These are phyloP conservation scores for Pseudomyrmex dendroicus DNA, from an alignment of 1,140 invertebrate species.

Conservation along the genomic window DNA sequence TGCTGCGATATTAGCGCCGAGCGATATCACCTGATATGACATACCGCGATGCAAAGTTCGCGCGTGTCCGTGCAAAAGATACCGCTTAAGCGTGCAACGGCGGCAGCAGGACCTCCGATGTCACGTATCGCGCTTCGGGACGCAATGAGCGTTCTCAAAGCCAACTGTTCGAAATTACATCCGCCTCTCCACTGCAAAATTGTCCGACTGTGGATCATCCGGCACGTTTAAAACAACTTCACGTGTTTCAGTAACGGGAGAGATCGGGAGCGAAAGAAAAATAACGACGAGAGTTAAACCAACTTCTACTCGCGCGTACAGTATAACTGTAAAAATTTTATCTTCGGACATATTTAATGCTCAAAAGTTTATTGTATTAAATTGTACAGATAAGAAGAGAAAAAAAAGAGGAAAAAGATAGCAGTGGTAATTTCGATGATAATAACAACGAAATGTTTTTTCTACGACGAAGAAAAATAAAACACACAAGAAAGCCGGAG, in stretches of 20 bases:
- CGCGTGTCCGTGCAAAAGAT: slow-evolving; percentile 19
- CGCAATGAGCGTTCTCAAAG: slow-evolving; percentile 35
- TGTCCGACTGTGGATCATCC: slow-evolving; percentile 4
- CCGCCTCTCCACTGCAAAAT: slow-evolving; percentile 21
- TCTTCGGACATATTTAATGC: neutral
- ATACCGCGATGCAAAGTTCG: slow-evolving; percentile 35
- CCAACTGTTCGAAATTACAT: slow-evolving; percentile 45
- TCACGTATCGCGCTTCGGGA: slow-evolving; percentile 24
- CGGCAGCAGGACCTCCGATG: neutral
- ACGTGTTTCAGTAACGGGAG: neutral
- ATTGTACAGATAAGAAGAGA: neutral
- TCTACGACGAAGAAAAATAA: too few relatives aligned
- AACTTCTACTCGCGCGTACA: neutral
- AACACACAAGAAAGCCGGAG: too few relatives aligned
- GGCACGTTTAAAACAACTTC: slow-evolving; percentile 22
- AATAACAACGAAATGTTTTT: too few relatives aligned
- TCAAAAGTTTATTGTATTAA: neutral
- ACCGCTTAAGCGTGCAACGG: neutral
- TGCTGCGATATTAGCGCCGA: slow-evolving; percentile 16
- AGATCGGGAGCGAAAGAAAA: neutral
- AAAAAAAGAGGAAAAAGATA: too few relatives aligned
- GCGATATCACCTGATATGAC: slow-evolving; percentile 35
- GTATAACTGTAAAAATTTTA: neutral
- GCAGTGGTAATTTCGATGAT: too few relatives aligned
- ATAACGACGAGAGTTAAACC: neutral